phyloP scores from a whole-genome alignment of 2,113 vertebrate genomes.

The Thermophis baileyi region DNA sequence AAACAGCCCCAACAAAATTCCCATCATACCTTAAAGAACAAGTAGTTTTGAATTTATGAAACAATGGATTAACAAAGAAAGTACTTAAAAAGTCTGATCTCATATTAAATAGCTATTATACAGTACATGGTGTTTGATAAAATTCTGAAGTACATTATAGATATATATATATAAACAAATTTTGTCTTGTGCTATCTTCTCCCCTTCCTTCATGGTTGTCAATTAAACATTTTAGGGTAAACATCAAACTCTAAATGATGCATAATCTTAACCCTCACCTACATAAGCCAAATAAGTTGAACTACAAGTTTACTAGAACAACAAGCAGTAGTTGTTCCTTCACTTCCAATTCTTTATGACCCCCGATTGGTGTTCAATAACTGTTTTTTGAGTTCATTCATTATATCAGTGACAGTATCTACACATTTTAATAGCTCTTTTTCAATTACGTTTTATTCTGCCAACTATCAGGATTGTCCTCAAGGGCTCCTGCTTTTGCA shows the following conservation, averaged over 20 bases:
- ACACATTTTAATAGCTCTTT: no score
- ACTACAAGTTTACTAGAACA: no score
- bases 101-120: neutral
- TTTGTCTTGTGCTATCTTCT: neutral
- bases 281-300: neutral
- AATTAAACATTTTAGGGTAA: neutral
- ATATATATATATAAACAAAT: neutral
- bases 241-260: neutral
- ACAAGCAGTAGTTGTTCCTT: no score
- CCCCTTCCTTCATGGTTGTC: neutral
- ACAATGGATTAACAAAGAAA: neutral
- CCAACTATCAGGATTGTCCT: no score
- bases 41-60: neutral
- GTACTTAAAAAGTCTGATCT: neutral
- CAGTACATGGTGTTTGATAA: neutral
- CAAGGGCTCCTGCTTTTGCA: no score
- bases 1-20: neutral
- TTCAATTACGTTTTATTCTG: no score
- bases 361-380: no score
- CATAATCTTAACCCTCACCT: neutral
- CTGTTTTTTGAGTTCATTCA: no score
- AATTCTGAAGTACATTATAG: neutral
- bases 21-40: neutral
- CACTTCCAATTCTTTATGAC: no score
- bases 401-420: no score